Base-by-base conservation (phyloP, 2,113 vertebrate species). In the Psephotus haematonotus region DNA sequence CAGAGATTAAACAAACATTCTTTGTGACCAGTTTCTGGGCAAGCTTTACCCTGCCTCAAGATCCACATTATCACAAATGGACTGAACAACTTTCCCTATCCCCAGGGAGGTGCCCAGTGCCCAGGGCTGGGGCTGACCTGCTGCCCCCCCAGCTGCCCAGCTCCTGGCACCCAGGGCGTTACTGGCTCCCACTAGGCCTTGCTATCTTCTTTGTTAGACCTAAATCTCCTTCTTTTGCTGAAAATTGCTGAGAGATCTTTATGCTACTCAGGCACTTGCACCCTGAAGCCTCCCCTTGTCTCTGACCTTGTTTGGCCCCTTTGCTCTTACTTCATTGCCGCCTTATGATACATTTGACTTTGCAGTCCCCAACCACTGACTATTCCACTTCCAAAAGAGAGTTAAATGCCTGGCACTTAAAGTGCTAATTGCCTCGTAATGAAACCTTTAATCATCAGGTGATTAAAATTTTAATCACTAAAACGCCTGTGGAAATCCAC, bases 401-500 rank as follows among this genome's bases (percentile, higher is more conserved):
- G 94, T 96, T 96, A 97, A 97, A 94, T 3, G 60, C 79, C 64
- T 89, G 64, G 50, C 67, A 87, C 74, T 97, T 95, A 92, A 91
- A 95, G 76, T 90, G 82, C 79, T 97, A 97, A 97, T 97, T 97
- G 95, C 94, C 74, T 92, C 35, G 91, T 96, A 96, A 97, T 97
- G 70, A 93, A 96, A 97, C 69, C 82, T 95, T 97, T 96, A 97
- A 97, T 97, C 95, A 95, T 92, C 92, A 94, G 92, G 93, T 97
- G 96, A 97, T 97, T 96, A 97, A 97, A 97, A 92, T 92, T 96
- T 95, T 96, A 97, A 96, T 97, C 86, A 93, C 74, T 90, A 91
- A 94, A 94, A 93, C 35, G 69, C 88, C 74, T 72, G 60, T 92
- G 70, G 84, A 97, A 96, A 96, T 95, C 86, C 79, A 69, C 63